phyloP scores from a whole-genome alignment of 2,888 invertebrate genomes.

The Rosalia funebris region DNA sequence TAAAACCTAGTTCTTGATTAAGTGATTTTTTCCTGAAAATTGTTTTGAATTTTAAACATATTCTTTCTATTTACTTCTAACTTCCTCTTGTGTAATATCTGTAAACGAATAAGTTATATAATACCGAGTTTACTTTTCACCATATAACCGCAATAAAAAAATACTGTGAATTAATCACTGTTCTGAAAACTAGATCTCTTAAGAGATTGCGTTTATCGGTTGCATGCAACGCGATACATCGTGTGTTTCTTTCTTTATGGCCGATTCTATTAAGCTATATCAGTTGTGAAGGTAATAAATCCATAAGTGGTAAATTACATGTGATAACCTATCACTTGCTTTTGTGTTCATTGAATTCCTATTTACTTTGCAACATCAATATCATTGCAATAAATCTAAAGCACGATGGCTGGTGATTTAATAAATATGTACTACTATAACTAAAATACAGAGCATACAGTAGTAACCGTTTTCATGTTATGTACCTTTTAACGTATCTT shows the following conservation, averaged over 20 bases:
- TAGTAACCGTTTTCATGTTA: too few relatives aligned
- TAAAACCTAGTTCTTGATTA: too few relatives aligned
- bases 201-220: not conserved
- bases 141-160: not conserved
- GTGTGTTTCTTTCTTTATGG: constrained; percentile 1
- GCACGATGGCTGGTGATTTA: too few relatives aligned
- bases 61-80: too few relatives aligned
- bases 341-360: constrained; percentile 15
- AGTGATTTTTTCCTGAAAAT: too few relatives aligned
- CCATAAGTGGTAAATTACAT: constrained; percentile 17
- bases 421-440: too few relatives aligned
- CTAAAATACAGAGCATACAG: too few relatives aligned
- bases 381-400: too few relatives aligned
- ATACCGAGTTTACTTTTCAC: not conserved
- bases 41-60: too few relatives aligned
- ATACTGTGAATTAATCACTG: not conserved
- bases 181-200: not conserved
- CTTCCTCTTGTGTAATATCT: not conserved
- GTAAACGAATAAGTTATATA: not conserved
- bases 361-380: too few relatives aligned
- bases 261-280: constrained; percentile 10
- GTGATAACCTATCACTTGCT: constrained; percentile 14
- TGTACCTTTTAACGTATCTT: too few relatives aligned
- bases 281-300: constrained; percentile 3
- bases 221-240: not conserved